Evolutionary conservation across 2,797 vertebrate species (phyloP).

Genomic region (Ptychobarbus kaznakovi): DNA sequence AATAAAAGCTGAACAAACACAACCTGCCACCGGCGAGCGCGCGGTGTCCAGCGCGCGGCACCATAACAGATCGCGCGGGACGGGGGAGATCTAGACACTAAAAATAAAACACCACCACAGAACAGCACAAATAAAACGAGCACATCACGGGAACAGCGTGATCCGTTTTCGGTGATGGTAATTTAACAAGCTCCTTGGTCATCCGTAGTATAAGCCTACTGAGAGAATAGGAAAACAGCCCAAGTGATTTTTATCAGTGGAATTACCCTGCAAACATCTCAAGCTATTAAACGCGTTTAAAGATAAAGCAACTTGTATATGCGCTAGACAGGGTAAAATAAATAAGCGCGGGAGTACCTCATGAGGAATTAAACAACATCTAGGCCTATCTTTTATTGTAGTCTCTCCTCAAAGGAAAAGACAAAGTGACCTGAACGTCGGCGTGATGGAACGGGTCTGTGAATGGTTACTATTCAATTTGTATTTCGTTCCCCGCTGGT

Average conservation of each 20-base stretch:
- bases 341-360: slow-evolving; percentile 26
- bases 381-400: slow-evolving; percentile 80
- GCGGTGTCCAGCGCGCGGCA: slow-evolving; percentile 75
- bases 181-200: slow-evolving; percentile 35
- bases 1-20: slow-evolving; percentile 90
- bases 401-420: slow-evolving; percentile 79
- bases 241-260: slow-evolving; percentile 35
- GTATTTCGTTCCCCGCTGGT: slow-evolving; percentile 99
- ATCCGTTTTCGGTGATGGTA: slow-evolving; percentile 8
- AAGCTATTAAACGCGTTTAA: slow-evolving; percentile 19
- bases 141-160: slow-evolving; percentile 12
- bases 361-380: slow-evolving; percentile 69
- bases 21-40: slow-evolving; percentile 76
- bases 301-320: slow-evolving; percentile 23
- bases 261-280: slow-evolving; percentile 16
- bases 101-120: slow-evolving; percentile 25
- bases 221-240: slow-evolving; percentile 38
- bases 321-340: slow-evolving; percentile 42
- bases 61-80: slow-evolving; percentile 57
- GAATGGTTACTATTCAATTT: slow-evolving; percentile 99
- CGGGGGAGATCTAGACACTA: slow-evolving; percentile 13
- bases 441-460: slow-evolving; percentile 92
- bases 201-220: slow-evolving; percentile 10
- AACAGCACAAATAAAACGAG: slow-evolving; percentile 23
- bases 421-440: slow-evolving; percentile 91